phyloP scores from a whole-genome alignment of 2,797 vertebrate genomes.

The Lacerta viridis region DNA sequence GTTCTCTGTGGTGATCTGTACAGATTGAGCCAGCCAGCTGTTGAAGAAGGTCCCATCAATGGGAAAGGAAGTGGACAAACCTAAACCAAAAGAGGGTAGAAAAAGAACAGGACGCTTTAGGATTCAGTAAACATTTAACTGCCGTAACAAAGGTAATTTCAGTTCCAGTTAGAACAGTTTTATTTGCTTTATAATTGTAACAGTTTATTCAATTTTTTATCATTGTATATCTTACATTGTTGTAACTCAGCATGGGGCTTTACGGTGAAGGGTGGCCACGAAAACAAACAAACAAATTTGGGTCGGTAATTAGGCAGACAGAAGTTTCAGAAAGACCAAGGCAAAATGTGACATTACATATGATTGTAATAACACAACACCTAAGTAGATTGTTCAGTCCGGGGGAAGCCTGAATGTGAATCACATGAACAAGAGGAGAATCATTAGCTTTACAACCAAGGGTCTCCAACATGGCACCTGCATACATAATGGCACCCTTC shows the following conservation, averaged over 20 bases:
- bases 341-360: rapidly evolving
- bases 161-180: too few relatives aligned
- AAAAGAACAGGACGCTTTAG: constrained; percentile 5
- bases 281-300: neutral
- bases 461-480: too few relatives aligned
- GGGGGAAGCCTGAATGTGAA: neutral
- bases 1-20: constrained; percentile 95
- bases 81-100: constrained; percentile 71
- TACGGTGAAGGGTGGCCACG: too few relatives aligned
- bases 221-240: too few relatives aligned
- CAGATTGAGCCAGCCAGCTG: constrained; percentile 95
- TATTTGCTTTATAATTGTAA: too few relatives aligned
- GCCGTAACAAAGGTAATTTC: neutral
- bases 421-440: neutral
- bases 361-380: neutral
- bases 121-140: neutral
- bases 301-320: neutral
- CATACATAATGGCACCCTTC: too few relatives aligned
- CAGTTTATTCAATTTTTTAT: too few relatives aligned
- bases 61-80: constrained; percentile 93
- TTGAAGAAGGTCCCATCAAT: constrained; percentile 94
- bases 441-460: neutral
- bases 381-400: neutral
- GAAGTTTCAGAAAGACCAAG: neutral
- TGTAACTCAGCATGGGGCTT: too few relatives aligned